Base-by-base conservation (phyloP, 30 jellyfish, hydroid and myxozoan genomes). In the Aurelia aurita complex sp. Pacific region DNA sequence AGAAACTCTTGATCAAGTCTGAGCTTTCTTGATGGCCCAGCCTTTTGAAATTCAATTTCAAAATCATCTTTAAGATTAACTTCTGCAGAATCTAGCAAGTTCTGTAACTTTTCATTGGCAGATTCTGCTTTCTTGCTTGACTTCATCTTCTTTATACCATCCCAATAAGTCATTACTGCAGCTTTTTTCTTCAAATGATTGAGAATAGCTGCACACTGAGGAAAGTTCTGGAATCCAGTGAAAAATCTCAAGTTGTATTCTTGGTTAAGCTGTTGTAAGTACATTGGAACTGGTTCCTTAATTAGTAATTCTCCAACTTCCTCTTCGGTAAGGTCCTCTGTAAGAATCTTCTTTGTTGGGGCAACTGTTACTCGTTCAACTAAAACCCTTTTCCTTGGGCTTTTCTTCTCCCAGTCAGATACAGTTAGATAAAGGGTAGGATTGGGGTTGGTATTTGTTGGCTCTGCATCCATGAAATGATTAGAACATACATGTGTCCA, bases 1-100 rank as follows among this genome's bases (percentile, higher is more conserved):
- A 86, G 86, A 60, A 86, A 76, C 29, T 86, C 96, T 69, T 86
- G 96, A 64, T 86, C 91, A 18, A 86, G 50, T 10, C 80, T 23
- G 23, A 86, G 63, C 70, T 86, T 86, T 65, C 85, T 40, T 67
- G 79, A 42, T 15, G 91, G 96, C 14, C 96, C 95, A 17, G 50
- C 34, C 69, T 55, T 76, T 16, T 52, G 69, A 38, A 81, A 14
- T 43, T 87, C 87, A 12, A 62, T 32, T 40, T 40, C 51, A 67
- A 81, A 23, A 16, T 18, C 52, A 12, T 74, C 53, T 40, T 46
- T 46, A 5, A 74, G 32, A 40, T 40, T 40, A 40, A 40, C 4
- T 5, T 74, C 67, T 15, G 85, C 29, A 18, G n/a, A 46, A 34
- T 35, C 46, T 52, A 74, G 53, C 42, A 68, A 46, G 51, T 40